Evolutionary conservation across 2,888 invertebrate species (phyloP).

Genomic region (Epistrophe grossulariae): DNA sequence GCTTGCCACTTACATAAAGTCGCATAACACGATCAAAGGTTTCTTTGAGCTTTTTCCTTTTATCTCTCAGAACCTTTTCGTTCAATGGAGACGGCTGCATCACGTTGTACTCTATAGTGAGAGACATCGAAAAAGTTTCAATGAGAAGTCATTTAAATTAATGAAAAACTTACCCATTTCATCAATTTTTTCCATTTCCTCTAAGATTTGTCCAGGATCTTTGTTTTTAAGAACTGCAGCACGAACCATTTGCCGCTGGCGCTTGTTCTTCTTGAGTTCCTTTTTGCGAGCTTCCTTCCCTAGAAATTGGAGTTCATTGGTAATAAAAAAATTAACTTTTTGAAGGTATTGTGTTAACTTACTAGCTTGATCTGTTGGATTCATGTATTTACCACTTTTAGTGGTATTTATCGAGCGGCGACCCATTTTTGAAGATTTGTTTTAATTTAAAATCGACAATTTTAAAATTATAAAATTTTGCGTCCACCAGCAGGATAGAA

Average conservation of each 20-base stretch:
- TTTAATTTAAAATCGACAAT: neutral
- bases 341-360: conserved; percentile 84
- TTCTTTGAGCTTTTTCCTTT: conserved; percentile 96
- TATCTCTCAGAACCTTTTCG: conserved; percentile 98
- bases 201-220: conserved; percentile 97
- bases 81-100: conserved; percentile 96
- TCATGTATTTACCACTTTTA: conserved; percentile 99
- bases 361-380: conserved; percentile 99
- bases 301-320: conserved; percentile 80
- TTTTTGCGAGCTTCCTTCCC: conserved; percentile 99
- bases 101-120: conserved; percentile 94
- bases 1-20: conserved; percentile 93
- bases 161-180: conserved; percentile 92
- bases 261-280: conserved; percentile 99
- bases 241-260: conserved; percentile 97
- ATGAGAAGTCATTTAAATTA: neutral
- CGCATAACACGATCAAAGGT: conserved; percentile 96
- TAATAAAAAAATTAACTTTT: neutral
- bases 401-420: conserved; percentile 99
- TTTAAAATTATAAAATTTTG: conserved; percentile 35
- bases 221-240: conserved; percentile 99
- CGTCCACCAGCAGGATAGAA: conserved; percentile 34
- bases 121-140: conserved; percentile 23
- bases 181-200: conserved; percentile 98
- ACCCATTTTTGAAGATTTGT: conserved; percentile 89